Evolutionary conservation across 2,888 invertebrate species (phyloP), one percentile per base, ranked within the genome.

Genomic region (Panzeria rudis): DNA sequence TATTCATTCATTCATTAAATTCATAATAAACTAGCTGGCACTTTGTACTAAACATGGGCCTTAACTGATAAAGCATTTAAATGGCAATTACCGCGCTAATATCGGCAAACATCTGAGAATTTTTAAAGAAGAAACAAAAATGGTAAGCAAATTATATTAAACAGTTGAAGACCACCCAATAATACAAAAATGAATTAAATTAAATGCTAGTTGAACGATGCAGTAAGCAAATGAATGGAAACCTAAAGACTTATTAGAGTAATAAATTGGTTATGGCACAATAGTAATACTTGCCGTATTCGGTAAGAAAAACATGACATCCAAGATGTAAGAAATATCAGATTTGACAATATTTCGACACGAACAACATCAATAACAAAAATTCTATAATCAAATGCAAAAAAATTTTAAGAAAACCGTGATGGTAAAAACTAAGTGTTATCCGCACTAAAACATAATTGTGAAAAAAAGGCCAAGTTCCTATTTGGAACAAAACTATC

Each of bases 91-190:
- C 73, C 82, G 69, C 82, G 54, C 80, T 61, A 68, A 68, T 84
- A 84, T 77, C 84, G 84, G 84, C 80, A 84, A 84, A 84, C 72
- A 77, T 84, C 80, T 84, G 47, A 84, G 71, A 76, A 17, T 17
- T 35, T 56, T 32, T n/a, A 44, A 69, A 25, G 4, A 4, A 59
- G 38, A 23, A 75, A 68, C 20, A 75, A 44, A 1, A 66, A 41
- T 8, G 15, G 15, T 38, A 29, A 66, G 17, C 13, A 52, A 73
- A 83, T 68, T 73, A 35, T 68, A 79, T 78, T 47, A 59, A 75
- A 69, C 52, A 73, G 73, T 62, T 44, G 13, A 56, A 78, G 82
- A 78, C 85, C 85, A 85, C 85, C 85, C 85, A 85, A 82, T 81
- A 81, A 64, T 38, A 66, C 61, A 81, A 81, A 82, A 82, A 71